These are phyloP conservation scores for Ambastaia sidthimunki DNA, from an alignment of 2,797 vertebrate genomes.

Conservation along the genomic window DNA sequence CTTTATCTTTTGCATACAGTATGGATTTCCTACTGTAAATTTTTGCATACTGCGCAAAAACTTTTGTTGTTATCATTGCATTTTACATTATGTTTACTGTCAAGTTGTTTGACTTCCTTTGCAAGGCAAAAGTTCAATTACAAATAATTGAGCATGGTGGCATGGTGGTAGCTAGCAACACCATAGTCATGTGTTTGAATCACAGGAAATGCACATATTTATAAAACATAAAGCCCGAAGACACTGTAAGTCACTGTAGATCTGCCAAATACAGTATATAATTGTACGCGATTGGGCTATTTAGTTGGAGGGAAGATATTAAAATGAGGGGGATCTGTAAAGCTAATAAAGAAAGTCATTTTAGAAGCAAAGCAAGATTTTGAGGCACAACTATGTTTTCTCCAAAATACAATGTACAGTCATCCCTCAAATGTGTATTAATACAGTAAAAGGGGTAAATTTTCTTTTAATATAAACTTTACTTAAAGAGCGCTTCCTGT, in stretches of 20 bases:
- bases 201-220: too few species aligned
- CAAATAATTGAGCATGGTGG: not conserved
- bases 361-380: not conserved
- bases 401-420: not conserved
- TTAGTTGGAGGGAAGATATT: not conserved
- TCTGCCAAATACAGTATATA: too few species aligned
- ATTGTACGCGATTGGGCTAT: not conserved
- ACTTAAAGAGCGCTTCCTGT: constrained; percentile 5
- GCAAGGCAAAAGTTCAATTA: not conserved
- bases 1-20: constrained; percentile 55
- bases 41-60: constrained; percentile 8
- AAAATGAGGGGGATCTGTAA: too few species aligned
- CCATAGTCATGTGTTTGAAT: too few species aligned
- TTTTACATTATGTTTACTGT: constrained; percentile 52
- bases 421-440: not conserved
- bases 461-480: not conserved
- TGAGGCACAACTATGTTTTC: not conserved
- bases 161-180: too few species aligned
- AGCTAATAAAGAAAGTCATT: not conserved
- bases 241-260: too few species aligned
- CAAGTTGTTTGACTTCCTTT: not conserved
- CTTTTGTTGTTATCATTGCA: constrained; percentile 49
- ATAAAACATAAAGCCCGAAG: too few species aligned
- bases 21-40: not conserved
- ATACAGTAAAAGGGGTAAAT: not conserved